Evolutionary conservation across 2,888 invertebrate genomes (phyloP), one percentile per base, ranked within the genome.

Genomic region (Vesta saturnalis): DNA sequence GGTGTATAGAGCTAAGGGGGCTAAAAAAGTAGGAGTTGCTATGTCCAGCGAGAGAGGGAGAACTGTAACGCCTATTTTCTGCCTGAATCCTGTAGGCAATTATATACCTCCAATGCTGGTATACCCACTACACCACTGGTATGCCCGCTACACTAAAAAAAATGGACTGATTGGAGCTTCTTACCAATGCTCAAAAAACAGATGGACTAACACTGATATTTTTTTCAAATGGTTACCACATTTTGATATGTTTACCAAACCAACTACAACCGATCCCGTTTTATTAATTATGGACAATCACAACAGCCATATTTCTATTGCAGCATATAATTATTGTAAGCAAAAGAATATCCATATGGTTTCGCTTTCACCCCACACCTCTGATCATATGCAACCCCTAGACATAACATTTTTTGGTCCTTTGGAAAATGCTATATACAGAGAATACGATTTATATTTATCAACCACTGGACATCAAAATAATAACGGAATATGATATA

Each of bases 401-500:
- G n/a, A 43, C n/a, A n/a, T n/a, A n/a, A n/a, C n/a, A n/a, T n/a
- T 46, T 16, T 60, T 65, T 15, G 18, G 60, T 21, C 46, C 60
- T 46, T 46, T 65, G 8, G 59, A 64, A 18, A 60, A 60, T 65
- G 60, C 60, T 18, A 22, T 49, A 1, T 56, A 56, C 55, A 46
- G 61, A 52, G 67, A 70, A 59, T 72, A 52, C 35, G 68, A 72
- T 57, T 22, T 72, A 21, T 70, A 70, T 52, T 12, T 72, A 30
- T 55, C 64, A 15, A 43, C 16, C 10, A 67, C 70, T 22, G 60
- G 68, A 30, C 70, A 73, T 58, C 52, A 69, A 69, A 71, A 69
- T n/a, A 15, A 70, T 70, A 10, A 72, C 67, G 4, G 64, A 68
- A 18, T 69, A 65, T 64, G 62, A n/a, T n/a, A n/a, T n/a, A 16